Conservation (phyloP, 2,797 vertebrate genomes). For the Poeciliopsis infans region DNA sequence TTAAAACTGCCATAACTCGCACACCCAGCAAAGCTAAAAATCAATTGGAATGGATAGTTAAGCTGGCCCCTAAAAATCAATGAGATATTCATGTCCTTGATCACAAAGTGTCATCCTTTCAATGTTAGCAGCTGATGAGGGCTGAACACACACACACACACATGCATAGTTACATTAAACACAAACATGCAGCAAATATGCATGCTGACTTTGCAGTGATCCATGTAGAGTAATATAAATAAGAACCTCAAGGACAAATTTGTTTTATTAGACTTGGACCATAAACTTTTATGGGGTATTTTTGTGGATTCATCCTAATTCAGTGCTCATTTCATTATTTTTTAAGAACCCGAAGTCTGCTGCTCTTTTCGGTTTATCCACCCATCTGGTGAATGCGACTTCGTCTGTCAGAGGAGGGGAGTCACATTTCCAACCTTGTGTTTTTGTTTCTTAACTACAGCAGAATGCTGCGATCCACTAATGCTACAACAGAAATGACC, state of each 20-base stretch:
- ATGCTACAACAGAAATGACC: constrained; percentile 71
- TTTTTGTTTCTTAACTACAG: constrained; percentile 73
- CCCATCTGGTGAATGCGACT: constrained; percentile 74
- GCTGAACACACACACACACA: constrained; percentile 53
- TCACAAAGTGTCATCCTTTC: constrained; percentile 85
- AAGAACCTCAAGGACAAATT: constrained; percentile 17
- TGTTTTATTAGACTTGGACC: constrained; percentile 23
- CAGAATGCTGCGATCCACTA: constrained; percentile 76
- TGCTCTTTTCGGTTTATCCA: constrained; percentile 36
- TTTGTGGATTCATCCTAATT: neutral
- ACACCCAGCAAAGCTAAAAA: constrained; percentile 85
- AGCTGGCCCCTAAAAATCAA: constrained; percentile 87
- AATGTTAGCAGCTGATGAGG: constrained; percentile 79
- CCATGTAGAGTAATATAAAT: constrained; percentile 35
- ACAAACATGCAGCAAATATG: constrained; percentile 47
- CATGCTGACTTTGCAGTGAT: constrained; percentile 21
- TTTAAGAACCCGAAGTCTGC: neutral
- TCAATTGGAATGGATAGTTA: constrained; percentile 89
- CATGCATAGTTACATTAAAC: constrained; percentile 54
- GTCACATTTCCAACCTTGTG: constrained; percentile 74
- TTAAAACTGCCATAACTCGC: constrained; percentile 85
- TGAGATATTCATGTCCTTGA: constrained; percentile 89
- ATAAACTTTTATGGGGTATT: constrained; percentile 12
- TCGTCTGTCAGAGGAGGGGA: constrained; percentile 77
- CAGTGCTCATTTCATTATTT: neutral